Percentiles rank a stretch among this genome's conserved stretches.
Conservation (phyloP, 2,113 vertebrate species). For the Cettia cetti region DNA sequence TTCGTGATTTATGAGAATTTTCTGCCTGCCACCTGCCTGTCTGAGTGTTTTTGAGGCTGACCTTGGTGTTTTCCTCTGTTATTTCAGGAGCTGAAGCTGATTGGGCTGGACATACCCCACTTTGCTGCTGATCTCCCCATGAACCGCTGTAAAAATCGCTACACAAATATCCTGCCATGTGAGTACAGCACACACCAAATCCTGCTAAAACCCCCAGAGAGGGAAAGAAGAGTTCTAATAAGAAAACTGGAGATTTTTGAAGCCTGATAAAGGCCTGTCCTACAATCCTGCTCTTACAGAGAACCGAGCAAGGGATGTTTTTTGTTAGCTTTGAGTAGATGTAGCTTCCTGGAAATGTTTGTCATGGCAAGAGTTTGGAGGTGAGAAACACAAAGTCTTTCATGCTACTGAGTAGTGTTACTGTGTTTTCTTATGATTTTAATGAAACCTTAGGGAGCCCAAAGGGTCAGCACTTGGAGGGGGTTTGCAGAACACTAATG, state of each 20-base stretch:
- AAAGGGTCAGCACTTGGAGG: not conserved
- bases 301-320: not conserved
- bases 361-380: not conserved
- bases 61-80: not conserved
- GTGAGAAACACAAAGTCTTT: not conserved
- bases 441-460: not conserved
- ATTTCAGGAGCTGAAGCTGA: constrained; percentile 88
- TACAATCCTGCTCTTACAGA: not conserved
- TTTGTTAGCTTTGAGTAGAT: not conserved
- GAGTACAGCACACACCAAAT: constrained; percentile 44
- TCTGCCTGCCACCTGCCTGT: too few relatives aligned
- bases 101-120: constrained; percentile 92
- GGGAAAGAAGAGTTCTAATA: not conserved
- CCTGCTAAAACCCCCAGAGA: not conserved
- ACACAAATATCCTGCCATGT: constrained; percentile 98
- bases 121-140: constrained; percentile 92
- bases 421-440: not conserved
- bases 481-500: not conserved
- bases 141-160: constrained; percentile 95
- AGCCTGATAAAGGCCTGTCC: not conserved
- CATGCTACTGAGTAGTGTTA: not conserved
- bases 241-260: not conserved
- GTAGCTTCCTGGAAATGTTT: not conserved
- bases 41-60: not conserved
- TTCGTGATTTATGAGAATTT: too few relatives aligned